Evolutionary conservation across 1,140 invertebrate species (phyloP).

Genomic region (Heliconius nattereri): DNA sequence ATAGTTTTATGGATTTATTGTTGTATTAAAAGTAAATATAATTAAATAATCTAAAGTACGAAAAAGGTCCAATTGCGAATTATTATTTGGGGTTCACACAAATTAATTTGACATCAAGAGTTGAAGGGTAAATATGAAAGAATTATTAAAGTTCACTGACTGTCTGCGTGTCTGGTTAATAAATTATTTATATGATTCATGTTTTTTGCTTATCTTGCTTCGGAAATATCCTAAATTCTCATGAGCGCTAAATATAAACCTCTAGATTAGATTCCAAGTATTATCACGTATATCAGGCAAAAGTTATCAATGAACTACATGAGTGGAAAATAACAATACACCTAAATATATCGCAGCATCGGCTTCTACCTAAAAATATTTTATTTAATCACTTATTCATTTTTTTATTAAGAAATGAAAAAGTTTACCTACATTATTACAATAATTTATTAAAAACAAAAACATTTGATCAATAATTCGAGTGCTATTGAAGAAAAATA

Average conservation of each 20-base stretch:
- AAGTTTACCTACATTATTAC: too few relatives aligned
- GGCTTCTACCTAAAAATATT: too few relatives aligned
- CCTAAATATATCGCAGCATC: not conserved
- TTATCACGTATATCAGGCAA: not conserved
- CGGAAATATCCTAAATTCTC: not conserved
- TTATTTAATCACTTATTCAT: too few relatives aligned
- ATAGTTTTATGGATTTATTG: too few relatives aligned
- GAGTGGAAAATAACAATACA: not conserved
- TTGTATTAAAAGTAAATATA: too few relatives aligned
- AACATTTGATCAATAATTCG: too few relatives aligned
- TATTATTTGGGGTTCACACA: not conserved
- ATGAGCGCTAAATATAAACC: not conserved
- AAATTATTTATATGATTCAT: not conserved
- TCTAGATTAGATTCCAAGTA: not conserved
- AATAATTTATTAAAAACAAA: too few relatives aligned
- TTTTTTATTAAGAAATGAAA: too few relatives aligned
- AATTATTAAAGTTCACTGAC: slow-evolving; percentile 4
- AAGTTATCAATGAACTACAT: not conserved
- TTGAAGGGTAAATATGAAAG: not conserved
- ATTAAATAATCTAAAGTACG: not conserved
- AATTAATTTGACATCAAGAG: not conserved
- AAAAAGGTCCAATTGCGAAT: not conserved
- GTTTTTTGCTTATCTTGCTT: not conserved
- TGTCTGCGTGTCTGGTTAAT: not conserved
- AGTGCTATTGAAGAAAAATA: not conserved